These are phyloP conservation scores for Tenthredo scrophulariae DNA, from an alignment of 2,888 invertebrate genomes.

Conservation along the genomic window DNA sequence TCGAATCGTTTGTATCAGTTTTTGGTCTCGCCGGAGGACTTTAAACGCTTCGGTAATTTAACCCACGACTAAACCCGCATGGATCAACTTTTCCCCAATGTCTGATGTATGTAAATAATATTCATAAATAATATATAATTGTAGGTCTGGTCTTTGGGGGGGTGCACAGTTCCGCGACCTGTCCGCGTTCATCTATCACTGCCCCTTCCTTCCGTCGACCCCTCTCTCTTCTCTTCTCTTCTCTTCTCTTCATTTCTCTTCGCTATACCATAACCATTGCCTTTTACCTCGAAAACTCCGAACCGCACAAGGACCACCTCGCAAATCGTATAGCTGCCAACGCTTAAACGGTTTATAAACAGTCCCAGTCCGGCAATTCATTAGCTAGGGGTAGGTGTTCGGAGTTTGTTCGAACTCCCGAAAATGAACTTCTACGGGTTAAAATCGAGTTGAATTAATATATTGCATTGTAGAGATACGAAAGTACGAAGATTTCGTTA, in stretches of 20 bases:
- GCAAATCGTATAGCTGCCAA: constrained; percentile 65
- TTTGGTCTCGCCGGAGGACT: not conserved
- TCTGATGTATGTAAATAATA: constrained; percentile 52
- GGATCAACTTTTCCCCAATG: constrained; percentile 28
- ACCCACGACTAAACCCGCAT: not conserved
- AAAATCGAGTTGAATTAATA: not conserved
- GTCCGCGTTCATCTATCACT: constrained; percentile 73
- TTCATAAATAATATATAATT: constrained; percentile 60
- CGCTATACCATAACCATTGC: constrained; percentile 29
- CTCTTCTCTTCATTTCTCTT: constrained; percentile 62
- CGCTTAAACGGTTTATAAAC: constrained; percentile 73
- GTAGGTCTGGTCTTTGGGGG: constrained; percentile 56
- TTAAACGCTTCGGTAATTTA: not conserved
- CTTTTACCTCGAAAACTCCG: constrained; percentile 7
- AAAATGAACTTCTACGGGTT: constrained; percentile 49
- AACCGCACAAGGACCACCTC: not conserved
- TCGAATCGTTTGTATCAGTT: not conserved
- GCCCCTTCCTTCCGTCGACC: constrained; percentile 61
- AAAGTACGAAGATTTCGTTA: not conserved
- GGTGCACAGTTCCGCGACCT: constrained; percentile 63
- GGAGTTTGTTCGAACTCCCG: constrained; percentile 56
- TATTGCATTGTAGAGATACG: not conserved
- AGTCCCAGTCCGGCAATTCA: constrained; percentile 69
- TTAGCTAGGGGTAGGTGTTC: constrained; percentile 60
- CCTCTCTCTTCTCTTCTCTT: constrained; percentile 62